Conservation (phyloP, 2,888 invertebrate genomes). For the Spisula solida region DNA sequence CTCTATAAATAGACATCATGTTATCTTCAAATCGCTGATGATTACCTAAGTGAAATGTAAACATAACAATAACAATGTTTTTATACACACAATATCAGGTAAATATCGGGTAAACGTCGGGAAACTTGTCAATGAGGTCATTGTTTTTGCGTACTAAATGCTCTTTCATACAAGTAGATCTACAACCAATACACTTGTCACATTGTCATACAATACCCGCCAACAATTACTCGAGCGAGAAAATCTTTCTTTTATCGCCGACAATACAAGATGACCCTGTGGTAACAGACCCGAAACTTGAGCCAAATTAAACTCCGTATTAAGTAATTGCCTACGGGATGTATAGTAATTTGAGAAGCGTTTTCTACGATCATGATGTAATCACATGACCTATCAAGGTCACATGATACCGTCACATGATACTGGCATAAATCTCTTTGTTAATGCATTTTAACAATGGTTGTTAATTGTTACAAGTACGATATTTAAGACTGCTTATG, state of each 20-base stretch:
- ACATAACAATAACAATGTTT: background rate
- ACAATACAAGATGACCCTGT: background rate
- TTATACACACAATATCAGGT: background rate
- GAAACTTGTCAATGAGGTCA: background rate
- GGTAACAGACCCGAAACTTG: constrained; percentile 1
- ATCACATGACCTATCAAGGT: background rate
- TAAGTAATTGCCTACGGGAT: background rate
- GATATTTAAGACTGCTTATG: background rate
- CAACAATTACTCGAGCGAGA: background rate
- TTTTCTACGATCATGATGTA: background rate
- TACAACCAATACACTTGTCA: background rate
- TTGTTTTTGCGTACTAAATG: background rate
- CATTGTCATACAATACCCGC: background rate
- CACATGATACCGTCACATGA: background rate
- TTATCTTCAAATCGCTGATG: background rate
- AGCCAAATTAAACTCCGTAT: constrained; percentile 33
- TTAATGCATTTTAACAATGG: background rate
- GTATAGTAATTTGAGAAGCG: background rate
- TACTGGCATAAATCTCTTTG: background rate
- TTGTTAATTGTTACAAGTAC: constrained; percentile 20
- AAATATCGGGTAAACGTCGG: background rate
- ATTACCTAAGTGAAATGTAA: constrained; percentile 8
- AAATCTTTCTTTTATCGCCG: constrained; percentile 6
- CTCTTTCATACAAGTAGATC: background rate
- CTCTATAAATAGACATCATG: background rate